Evolutionary conservation across 2,113 vertebrate species (phyloP), one percentile per base, ranked within the genome.

Genomic region (Prietella phreatophila): DNA sequence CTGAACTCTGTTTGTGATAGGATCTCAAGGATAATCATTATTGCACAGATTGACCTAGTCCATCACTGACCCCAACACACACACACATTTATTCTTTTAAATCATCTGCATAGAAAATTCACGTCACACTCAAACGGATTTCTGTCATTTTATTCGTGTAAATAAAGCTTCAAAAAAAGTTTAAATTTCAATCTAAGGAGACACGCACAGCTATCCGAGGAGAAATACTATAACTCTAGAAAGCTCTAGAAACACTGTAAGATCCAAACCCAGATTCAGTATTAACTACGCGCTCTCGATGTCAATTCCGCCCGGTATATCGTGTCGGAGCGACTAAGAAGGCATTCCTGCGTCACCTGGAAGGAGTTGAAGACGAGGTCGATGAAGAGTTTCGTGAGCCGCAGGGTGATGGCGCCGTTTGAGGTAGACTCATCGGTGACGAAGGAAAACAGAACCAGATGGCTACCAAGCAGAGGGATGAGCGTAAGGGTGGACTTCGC

Each of bases 361-460:
- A 99, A 97, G 69, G 98, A 99, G 92, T 96, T 96, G 91, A 99
- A 93, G 92, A 98, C 97, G 80, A 99, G 97, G 92, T 98, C 97
- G 0, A 96, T 97, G 94, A 98, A 97, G 88, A 99, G 96, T 90
- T 98, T 99, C 91, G 96, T 95, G 0, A 96, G 95, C 85, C 97
- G 97, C 90, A 99, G 92, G 0, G 95, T 89, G 5, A 97, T 93
- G 0, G 96, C 94, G 25, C 96, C 95, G 60, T 95, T 88, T 81
- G 85, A 95, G 15, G 97, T 97, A 0, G 97, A 96, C 93, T 99
- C 98, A 0, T 99, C 98, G 0, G 96, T 97, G 90, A 97, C 88
- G 0, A 98, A 97, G 84, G 98, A 97, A 0, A 99, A 99, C 90
- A 98, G 94, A 90, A 99, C 95, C 86, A 97, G 96, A 0, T 99